phyloP scores from a whole-genome alignment of 2,113 vertebrate species.

The Theropithecus gelada region DNA sequence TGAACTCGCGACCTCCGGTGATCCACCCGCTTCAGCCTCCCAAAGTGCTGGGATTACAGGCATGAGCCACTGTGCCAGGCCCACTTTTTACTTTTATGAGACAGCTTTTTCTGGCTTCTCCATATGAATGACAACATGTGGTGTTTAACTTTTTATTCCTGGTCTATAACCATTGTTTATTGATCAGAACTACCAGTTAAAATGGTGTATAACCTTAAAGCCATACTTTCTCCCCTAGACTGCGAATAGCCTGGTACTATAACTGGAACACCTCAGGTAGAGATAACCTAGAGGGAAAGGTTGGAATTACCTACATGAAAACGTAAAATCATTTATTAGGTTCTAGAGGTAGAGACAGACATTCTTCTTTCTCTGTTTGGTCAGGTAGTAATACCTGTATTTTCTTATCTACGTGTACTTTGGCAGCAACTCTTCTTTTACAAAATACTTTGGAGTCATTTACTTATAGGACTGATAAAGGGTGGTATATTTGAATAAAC shows the following conservation, averaged over 20 bases:
- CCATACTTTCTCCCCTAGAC: neutral
- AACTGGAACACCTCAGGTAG: neutral
- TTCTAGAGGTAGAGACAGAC: neutral
- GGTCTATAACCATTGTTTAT: neutral
- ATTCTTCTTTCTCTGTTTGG: neutral
- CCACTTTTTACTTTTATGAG: neutral
- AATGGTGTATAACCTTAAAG: neutral
- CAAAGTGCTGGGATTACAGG: too few species aligned
- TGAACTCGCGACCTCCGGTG: too few species aligned
- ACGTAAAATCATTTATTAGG: neutral
- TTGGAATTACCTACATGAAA: neutral
- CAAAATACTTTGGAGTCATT: neutral
- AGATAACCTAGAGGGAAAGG: neutral
- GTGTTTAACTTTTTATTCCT: neutral
- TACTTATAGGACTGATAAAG: neutral
- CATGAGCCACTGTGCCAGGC: too few species aligned
- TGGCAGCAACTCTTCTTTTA: neutral
- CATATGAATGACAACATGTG: neutral
- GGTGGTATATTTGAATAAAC: neutral
- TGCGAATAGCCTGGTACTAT: neutral
- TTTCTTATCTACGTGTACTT: neutral
- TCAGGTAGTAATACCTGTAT: neutral
- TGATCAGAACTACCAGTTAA: neutral
- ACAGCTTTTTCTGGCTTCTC: neutral
- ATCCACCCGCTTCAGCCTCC: too few species aligned